Evolutionary conservation across 2,113 vertebrate species (phyloP), one percentile per base, ranked within the genome.

Genomic region (Pardalotus punctatus): DNA sequence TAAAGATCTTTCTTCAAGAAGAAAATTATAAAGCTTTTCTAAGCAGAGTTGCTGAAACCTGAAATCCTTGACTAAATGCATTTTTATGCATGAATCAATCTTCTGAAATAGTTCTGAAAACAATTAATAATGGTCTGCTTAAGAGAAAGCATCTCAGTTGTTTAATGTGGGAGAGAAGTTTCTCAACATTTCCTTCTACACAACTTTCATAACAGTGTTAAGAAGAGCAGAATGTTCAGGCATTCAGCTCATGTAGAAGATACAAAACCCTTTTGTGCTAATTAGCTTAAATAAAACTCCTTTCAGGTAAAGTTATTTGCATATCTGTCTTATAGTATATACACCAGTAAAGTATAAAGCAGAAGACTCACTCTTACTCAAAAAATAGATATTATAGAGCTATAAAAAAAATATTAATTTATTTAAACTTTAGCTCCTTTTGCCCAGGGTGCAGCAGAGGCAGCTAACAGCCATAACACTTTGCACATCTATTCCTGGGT

Each of bases 51-150:
- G 92, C 95, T 71, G 61, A 95, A 94, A 91, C 58, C 70, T 91
- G 81, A 97, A 96, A 95, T 89, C 56, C 61, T 77, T 87, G 66
- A 88, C 53, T 94, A 96, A 96, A 96, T 81, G 51, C 14, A 93
- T 94, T 97, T 96, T 97, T 80, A 94, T 96, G 91, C 74, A 91
- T 96, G 91, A 98, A 96, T 96, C 51, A 95, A 45, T 94, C 89
- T 88, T 85, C 84, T 86, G 57, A 88, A 95, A 86, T 76, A 86
- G 70, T 95, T 97, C 79, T 92, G 90, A 96, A 96, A 74, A 89
- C 38, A 95, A 94, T 96, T 96, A 94, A 91, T 88, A 96, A 83
- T 79, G 58, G 84, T 93, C 92, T 86, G 86, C 77, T 96, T 89
- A 89, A 90, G 64, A 92, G 29, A 74, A 88, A 93, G 36, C 48